Base-by-base conservation (phyloP, 2,888 invertebrate species). In the Orchesella flavescens region DNA sequence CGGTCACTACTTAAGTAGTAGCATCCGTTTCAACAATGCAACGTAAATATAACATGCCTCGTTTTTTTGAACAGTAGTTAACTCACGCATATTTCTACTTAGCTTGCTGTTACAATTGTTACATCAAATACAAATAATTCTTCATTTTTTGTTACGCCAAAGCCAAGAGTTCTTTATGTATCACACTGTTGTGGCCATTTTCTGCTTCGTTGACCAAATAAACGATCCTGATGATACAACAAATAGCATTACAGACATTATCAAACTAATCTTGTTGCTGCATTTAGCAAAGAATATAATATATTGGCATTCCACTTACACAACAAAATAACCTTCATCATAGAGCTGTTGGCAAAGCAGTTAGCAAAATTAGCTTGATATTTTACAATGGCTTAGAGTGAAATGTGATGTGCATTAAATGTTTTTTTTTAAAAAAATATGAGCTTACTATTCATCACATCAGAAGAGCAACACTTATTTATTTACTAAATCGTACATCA, bases 141-240 rank as follows among this genome's bases (percentile, higher is more conserved):
- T 34, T 34, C 49, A 49, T 49, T 15, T 49, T 49, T 49, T 7
- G 49, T 3, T 2, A 59, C 9, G 23, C 21, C 24, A 43, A 34
- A 66, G 34, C 44, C 24, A 59, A 59, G 44, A 12, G n/a, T 10
- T 49, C 49, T 49, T n/a, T 49, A 49, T 15, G 49, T 49, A 49
- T n/a, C 49, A 49, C n/a, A 49, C 49, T 49, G 49, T n/a, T 15
- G 15, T 49, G 49, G 15, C 12, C 49, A 21, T 73, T 74, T 74
- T 74, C 23, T 74, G 74, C 74, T 74, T 65, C 74, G 74, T 63
- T 74, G 65, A 63, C 24, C 65, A 74, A 74, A 74, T 74, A 74
- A 74, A 74, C 53, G 65, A 49, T 44, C 10, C 17, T 44, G 61
- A 9, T 59, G 72, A 59, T 72, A 43, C 44, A 19, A 72, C 72